phyloP scores from a whole-genome alignment of 2,888 invertebrate genomes.

The Liodrosophila aerea region DNA sequence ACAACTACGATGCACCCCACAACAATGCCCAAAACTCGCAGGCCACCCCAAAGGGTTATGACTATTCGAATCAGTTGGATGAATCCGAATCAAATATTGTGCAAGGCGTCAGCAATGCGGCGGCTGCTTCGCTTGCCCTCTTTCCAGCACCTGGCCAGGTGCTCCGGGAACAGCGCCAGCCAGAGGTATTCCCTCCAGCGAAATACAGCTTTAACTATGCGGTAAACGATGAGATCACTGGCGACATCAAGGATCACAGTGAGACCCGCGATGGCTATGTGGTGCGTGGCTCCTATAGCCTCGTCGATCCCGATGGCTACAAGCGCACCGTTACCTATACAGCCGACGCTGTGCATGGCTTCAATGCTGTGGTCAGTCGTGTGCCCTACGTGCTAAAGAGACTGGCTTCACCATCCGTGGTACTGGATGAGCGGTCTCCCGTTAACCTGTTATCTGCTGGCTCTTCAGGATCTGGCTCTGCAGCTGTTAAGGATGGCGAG shows the following conservation, averaged over 20 bases:
- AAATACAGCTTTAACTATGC: slow-evolving; percentile 82
- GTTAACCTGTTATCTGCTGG: neutral
- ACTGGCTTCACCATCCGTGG: slow-evolving; percentile 80
- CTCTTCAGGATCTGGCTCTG: neutral
- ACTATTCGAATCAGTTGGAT: slow-evolving; percentile 32
- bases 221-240: slow-evolving; percentile 80
- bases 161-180: slow-evolving; percentile 32
- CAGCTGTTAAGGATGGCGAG: neutral
- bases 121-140: slow-evolving; percentile 15
- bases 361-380: slow-evolving; percentile 84
- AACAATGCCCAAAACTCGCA: slow-evolving; percentile 58
- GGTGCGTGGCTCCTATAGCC: slow-evolving; percentile 83
- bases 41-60: slow-evolving; percentile 61
- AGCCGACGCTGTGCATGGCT: slow-evolving; percentile 83
- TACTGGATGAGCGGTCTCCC: slow-evolving; percentile 42
- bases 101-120: slow-evolving; percentile 31
- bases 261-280: slow-evolving; percentile 83
- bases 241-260: slow-evolving; percentile 81
- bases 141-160: slow-evolving; percentile 33
- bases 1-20: slow-evolving; percentile 43
- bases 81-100: slow-evolving; percentile 6
- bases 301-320: slow-evolving; percentile 84
- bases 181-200: slow-evolving; percentile 67
- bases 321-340: slow-evolving; percentile 84
- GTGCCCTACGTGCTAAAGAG: slow-evolving; percentile 77